Base-by-base conservation (phyloP, 2,797 vertebrate species). In the Hirundo rustica region DNA sequence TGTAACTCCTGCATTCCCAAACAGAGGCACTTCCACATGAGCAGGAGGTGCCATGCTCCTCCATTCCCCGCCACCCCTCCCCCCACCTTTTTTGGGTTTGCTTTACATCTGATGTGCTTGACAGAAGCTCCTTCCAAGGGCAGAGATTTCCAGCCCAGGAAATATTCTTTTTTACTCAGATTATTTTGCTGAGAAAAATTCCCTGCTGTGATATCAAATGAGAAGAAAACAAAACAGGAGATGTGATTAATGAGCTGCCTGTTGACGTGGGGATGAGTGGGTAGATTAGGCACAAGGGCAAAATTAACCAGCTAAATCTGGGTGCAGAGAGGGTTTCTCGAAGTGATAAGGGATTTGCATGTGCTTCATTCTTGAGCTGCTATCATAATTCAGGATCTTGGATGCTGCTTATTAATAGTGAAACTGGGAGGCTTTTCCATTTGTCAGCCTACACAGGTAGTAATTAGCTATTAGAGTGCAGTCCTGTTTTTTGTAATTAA, bases 401-500 rank as follows among this genome's bases (percentile, higher is more conserved):
- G 71, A 89, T 68, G 83, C 45, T 91, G 23, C 53, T 96, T 87
- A 76, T 94, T 95, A 94, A 81, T 30, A 89, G 87, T 55, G 57
- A 91, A 89, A 94, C 55, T 84, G 74, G 57, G 85, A 97, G 89
- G 73, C 62, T 85, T 89, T 95, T 78, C 91, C 36, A 53, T 82
- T 94, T 95, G 67, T 81, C 80, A 85, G 60, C 32, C 89, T 94
- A 50, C 47, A 79, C 1, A 36, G 74, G 83, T 92, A 92, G 74
- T 83, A 97, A 97, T 96, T 92, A 96, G 70, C 74, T 84, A 29
- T 93, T 89, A 94, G 77, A 93, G 47, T 30, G 55, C 38, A 80
- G 68, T 17, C 36, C 67, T 80, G 53, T 47, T 95, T 92, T 90
- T 91, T 77, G 53, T 89, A 96, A 96, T 97, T 97, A 97, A 95